phyloP scores from a whole-genome alignment of 2,113 vertebrate genomes.

The Turnix velox region DNA sequence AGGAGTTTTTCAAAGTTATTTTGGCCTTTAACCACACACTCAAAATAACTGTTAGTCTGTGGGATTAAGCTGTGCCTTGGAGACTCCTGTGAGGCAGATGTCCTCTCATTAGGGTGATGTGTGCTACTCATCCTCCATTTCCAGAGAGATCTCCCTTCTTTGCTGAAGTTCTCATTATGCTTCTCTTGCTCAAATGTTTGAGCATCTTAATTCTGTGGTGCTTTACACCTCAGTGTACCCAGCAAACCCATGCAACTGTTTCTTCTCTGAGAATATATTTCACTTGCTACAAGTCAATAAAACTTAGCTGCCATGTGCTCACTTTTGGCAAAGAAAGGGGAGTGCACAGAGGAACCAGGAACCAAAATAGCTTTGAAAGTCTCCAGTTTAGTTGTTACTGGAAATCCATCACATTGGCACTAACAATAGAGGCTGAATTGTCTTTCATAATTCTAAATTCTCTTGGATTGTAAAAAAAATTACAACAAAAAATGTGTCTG shows the following conservation, averaged over 20 bases:
- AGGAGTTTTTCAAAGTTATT: background rate
- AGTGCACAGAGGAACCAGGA: background rate
- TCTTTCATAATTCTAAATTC: background rate
- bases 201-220: background rate
- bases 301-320: background rate
- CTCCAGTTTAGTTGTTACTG: background rate
- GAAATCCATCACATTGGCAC: background rate
- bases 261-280: background rate
- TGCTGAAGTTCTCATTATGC: background rate
- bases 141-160: background rate
- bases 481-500: background rate
- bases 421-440: background rate
- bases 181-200: background rate
- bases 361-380: background rate
- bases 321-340: background rate
- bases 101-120: background rate
- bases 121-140: rapidly evolving
- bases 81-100: background rate
- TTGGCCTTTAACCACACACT: background rate
- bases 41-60: background rate
- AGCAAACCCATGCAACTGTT: background rate
- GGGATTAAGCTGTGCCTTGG: background rate
- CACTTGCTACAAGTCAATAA: background rate
- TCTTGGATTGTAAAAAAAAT: background rate
- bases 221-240: background rate